Evolutionary conservation across 2,797 vertebrate genomes (phyloP).

Genomic region (Pangasius larnaudii): DNA sequence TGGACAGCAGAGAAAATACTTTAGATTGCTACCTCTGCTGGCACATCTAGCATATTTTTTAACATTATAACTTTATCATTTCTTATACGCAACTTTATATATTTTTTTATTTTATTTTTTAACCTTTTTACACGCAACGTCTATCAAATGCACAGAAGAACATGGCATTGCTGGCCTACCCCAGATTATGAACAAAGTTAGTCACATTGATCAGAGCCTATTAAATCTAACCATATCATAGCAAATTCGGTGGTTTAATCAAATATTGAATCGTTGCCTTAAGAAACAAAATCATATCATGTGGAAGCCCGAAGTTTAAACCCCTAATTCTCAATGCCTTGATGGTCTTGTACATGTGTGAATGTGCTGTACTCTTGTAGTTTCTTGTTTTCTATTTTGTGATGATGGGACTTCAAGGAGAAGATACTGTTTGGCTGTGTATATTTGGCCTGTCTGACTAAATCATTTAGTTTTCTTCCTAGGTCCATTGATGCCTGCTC

Average conservation of each 20-base stretch:
- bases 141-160: not conserved
- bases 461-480: not conserved
- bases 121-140: not conserved
- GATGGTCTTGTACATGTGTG: too few relatives aligned
- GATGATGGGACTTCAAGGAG: not conserved
- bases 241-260: not conserved
- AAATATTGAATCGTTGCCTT: not conserved
- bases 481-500: slow-evolving; percentile 53
- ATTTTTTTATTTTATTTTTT: too few relatives aligned
- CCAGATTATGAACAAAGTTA: not conserved
- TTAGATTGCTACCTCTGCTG: not conserved
- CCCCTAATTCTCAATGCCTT: not conserved
- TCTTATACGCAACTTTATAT: not conserved
- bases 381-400: not conserved
- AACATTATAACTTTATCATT: too few relatives aligned
- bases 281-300: not conserved
- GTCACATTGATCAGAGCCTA: not conserved
- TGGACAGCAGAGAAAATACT: not conserved
- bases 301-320: not conserved
- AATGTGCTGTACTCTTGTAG: not conserved
- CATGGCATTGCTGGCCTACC: not conserved
- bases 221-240: not conserved
- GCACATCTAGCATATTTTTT: not conserved
- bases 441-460: not conserved
- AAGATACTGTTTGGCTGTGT: not conserved